phyloP scores from a whole-genome alignment of 2,888 invertebrate species.

The Leptopilina drosophilae region DNA sequence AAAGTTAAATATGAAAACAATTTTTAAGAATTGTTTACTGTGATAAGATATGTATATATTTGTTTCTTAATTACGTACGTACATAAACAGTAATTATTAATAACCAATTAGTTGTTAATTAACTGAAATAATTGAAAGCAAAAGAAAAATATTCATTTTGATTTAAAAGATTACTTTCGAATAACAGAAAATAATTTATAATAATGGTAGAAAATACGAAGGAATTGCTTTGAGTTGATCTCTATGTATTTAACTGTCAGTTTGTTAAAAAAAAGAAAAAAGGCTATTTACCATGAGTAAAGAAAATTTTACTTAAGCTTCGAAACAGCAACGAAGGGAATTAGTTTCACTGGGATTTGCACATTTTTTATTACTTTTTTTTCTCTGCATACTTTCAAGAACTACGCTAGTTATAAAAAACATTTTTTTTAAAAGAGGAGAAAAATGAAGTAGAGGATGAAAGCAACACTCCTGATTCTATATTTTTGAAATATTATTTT shows the following conservation, averaged over 20 bases:
- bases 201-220: not conserved
- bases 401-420: not conserved
- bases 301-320: slow-evolving; percentile 13
- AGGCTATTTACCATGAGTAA: not conserved
- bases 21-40: too few relatives aligned
- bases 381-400: slow-evolving; percentile 1
- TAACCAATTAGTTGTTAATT: too few relatives aligned
- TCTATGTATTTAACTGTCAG: slow-evolving; percentile 13
- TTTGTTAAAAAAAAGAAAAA: not conserved
- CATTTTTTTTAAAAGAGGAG: too few relatives aligned
- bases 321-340: not conserved
- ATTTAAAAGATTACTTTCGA: not conserved
- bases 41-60: too few relatives aligned
- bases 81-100: too few relatives aligned
- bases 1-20: too few relatives aligned
- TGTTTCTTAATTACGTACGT: too few relatives aligned
- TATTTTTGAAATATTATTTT: not conserved
- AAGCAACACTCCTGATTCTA: not conserved
- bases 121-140: too few relatives aligned
- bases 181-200: not conserved
- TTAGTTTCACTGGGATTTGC: not conserved
- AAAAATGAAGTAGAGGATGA: slow-evolving; percentile 20
- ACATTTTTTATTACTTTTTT: slow-evolving; percentile 18
- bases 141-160: too few relatives aligned
- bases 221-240: not conserved